phyloP scores from a whole-genome alignment of 2,888 invertebrate genomes.

The Spilosoma lubricipeda region DNA sequence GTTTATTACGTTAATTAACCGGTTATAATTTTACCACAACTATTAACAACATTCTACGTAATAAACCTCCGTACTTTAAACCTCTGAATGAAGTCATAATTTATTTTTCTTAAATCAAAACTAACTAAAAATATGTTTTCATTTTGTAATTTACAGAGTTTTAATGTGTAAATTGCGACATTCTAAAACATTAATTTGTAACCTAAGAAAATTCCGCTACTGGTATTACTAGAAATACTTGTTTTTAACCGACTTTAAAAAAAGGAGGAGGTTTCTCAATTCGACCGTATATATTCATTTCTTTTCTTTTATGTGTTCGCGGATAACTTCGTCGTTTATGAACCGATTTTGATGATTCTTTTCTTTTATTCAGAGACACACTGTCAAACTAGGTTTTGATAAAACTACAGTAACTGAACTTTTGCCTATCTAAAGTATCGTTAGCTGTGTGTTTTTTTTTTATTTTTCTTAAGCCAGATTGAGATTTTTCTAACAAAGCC shows the following conservation, averaged over 20 bases:
- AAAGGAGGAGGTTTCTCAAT: too few relatives aligned
- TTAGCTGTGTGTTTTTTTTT: background rate
- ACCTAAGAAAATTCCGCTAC: background rate
- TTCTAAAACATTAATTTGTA: background rate
- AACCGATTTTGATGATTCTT: too few relatives aligned
- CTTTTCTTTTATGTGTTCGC: too few relatives aligned
- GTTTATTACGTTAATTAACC: conserved; percentile 49
- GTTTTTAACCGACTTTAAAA: too few relatives aligned
- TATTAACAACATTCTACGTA: conserved; percentile 18
- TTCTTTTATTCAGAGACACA: background rate
- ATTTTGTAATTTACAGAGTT: conserved; percentile 4
- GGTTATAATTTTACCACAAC: conserved; percentile 35
- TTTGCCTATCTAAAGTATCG: background rate
- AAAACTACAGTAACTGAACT: background rate
- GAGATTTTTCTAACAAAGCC: background rate
- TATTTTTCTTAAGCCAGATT: background rate
- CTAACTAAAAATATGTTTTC: conserved; percentile 4
- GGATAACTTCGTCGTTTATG: too few relatives aligned
- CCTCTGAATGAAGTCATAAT: conserved; percentile 19
- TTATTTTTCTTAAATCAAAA: conserved; percentile 8
- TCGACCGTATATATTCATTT: too few relatives aligned
- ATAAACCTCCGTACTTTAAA: conserved; percentile 20
- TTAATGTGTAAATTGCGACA: conserved; percentile 2
- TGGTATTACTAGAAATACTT: background rate
- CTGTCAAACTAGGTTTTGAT: background rate